Base-by-base conservation (phyloP, 1,140 invertebrate species). In the Battus philenor region DNA sequence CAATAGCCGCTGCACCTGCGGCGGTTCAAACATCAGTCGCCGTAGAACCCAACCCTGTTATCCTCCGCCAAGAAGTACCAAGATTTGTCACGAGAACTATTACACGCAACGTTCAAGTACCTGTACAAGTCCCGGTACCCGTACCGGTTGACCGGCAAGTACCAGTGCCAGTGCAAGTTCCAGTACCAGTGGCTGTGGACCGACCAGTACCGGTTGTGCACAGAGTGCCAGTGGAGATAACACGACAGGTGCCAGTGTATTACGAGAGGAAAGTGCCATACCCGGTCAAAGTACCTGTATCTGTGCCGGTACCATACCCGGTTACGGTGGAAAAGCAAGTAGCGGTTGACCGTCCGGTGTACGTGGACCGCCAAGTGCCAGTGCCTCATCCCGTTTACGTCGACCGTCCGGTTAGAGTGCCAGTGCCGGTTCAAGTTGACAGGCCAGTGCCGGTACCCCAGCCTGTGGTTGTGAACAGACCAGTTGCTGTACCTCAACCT, bases 161-260 rank as follows among this genome's bases (percentile, higher is more conserved):
- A 1, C 72, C 74, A 1, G 62, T 70, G 0, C 75, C 80, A 5
- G 64, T 70, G n/a, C 76, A 89, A 62, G 87, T 91, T 0, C 87
- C 87, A 11, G 83, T 88, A 1, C 86, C 87, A 2, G 77, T 86
- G 1, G 74, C 85, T 0, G 78, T 87, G 2, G 71, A 73, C 26
- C 51, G 73, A 39, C 76, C 71, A 5, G 63, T 87, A 2, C 73
- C 64, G 0, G 77, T 84, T 6, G 59, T 80, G 0, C 75, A 81
- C 24, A 79, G 59, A 60, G 80, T 84, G 0, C 75, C 80, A 0
- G 77, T 81, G 8, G 81, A 88, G 47, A 75, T 91, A 2, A 89
- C 90, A 34, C 88, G 89, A 47, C 87, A 88, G 18, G 87, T 90
- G n/a, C 89, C 89, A n/a, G 86, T 90, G 10, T 66, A 81, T 50